phyloP scores from a whole-genome alignment of 2,888 invertebrate species.

The Spatulosminthurus flaviceps region DNA sequence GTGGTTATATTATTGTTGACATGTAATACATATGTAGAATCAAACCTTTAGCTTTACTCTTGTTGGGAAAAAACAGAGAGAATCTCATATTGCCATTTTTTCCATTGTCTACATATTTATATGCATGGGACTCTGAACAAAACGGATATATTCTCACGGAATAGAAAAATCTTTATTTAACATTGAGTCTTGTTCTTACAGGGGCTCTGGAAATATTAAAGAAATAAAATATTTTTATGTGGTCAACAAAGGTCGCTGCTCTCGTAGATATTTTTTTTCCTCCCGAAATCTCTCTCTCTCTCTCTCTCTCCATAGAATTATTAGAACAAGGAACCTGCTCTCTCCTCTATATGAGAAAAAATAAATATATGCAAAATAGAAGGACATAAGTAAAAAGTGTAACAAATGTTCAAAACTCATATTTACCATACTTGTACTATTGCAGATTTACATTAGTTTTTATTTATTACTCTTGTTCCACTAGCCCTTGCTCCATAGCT shows the following conservation, averaged over 20 bases:
- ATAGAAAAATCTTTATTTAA: slow-evolving; percentile 32
- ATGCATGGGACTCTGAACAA: background rate
- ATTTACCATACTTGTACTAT: slow-evolving; percentile 25
- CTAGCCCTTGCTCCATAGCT: background rate
- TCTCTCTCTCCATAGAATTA: background rate
- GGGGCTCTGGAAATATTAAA: background rate
- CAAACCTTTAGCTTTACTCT: too few species aligned
- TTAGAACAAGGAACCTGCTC: slow-evolving; percentile 4
- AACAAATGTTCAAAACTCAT: slow-evolving; percentile 36
- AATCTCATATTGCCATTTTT: too few species aligned
- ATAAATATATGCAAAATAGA: background rate
- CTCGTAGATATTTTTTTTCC: background rate
- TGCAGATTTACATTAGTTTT: background rate
- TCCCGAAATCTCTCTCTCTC: too few species aligned
- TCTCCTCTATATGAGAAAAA: background rate
- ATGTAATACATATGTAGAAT: too few species aligned
- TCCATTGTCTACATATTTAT: too few species aligned
- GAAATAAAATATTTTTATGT: slow-evolving; percentile 42
- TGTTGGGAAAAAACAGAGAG: too few species aligned
- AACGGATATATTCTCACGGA: slow-evolving; percentile 19
- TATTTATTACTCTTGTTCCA: background rate
- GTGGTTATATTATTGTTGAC: too few species aligned
- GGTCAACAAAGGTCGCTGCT: slow-evolving; percentile 43
- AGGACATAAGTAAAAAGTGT: background rate
- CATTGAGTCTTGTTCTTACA: background rate